Evolutionary conservation across 1,140 invertebrate genomes (phyloP), one percentile per base, ranked within the genome.

Genomic region (Amyelois transitella): DNA sequence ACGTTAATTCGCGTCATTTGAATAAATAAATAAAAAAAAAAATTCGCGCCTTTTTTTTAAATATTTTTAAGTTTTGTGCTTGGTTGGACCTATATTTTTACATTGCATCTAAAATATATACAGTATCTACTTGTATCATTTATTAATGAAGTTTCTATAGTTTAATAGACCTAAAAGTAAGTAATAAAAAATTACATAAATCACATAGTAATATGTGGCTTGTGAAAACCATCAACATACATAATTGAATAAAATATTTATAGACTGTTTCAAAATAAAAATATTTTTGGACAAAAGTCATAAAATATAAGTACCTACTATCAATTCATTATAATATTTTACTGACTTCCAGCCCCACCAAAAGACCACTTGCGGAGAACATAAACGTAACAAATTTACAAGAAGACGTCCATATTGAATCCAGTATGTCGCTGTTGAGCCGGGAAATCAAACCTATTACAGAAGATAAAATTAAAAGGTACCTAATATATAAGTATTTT

Each of bases 341-440:
- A 8, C 58, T 63, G 43, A 24, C 18, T 77, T 79, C 4, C 67
- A 85, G 81, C 51, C 73, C 75, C 0, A 61, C 6, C 5, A 85
- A 85, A 49, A 45, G 63, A 5, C 75, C 81, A n/a, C 50, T 81
- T 12, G 54, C 19, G 2, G 75, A 77, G 25, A 83, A 84, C n/a
- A 54, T 70, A 8, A 84, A 80, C 43, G 18, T 70, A 3, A 32
- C 52, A 6, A 83, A 83, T 18, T 47, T 62, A 1, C 58, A 58
- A 25, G 49, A 53, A 7, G 61, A 72, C 10, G 19, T 20, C 6
- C 45, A 48, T 10, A 58, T 56, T 0, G 62, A 72, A 10, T 22
- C 69, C 0, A 81, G 74, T 53, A 60, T 77, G 57, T 76, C 77
- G 5, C 53, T 80, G 44, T 50, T 75, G 17, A 51, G 58, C 5